Evolutionary conservation across 1,140 invertebrate species (phyloP), one percentile per base, ranked within the genome.

Genomic region (Drosophila sp.): DNA sequence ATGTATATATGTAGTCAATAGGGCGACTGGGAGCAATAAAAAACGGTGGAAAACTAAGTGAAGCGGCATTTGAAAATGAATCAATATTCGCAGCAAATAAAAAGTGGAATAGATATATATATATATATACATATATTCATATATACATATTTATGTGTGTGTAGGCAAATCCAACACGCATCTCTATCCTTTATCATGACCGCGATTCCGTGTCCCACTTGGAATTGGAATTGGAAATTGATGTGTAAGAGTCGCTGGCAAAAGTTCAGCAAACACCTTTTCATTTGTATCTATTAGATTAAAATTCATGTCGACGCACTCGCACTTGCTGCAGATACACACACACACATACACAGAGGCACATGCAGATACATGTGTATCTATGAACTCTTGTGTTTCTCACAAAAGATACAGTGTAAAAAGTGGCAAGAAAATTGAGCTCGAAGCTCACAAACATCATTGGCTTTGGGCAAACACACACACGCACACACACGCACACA

Each of bases 271-370:
- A 13, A 90, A 87, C 87, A 89, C 89, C 77, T 89, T 78, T 89
- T 89, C 89, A 90, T 90, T 90, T 90, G 89, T 90, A 90, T 90
- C 87, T 90, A 90, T 90, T 90, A 90, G 82, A 90, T 90, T 90
- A 89, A 90, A 90, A 90, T 90, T 89, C 87, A 90, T 90, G 89
- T 89, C 82, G 83, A 78, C 76, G 76, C 81, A 80, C 78, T 74
- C 62, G 61, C 77, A 78, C 32, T 27, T 32, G 8, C 63, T 61
- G 48, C 56, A 63, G 50, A 50, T 40, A 53, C 72, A 76, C 41
- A 80, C 41, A 75, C 40, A 78, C 62, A 63, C 40, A 50, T 27
- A 36, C 14, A n/a, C 41, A 45, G 32, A 43, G 11, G 5, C 29
- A 14, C 13, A 36, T 14, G n/a, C n/a, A n/a, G n/a, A 16, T 59